These are phyloP conservation scores for Oncorhynchus keta DNA, from an alignment of 2,113 vertebrate species.

Conservation along the genomic window DNA sequence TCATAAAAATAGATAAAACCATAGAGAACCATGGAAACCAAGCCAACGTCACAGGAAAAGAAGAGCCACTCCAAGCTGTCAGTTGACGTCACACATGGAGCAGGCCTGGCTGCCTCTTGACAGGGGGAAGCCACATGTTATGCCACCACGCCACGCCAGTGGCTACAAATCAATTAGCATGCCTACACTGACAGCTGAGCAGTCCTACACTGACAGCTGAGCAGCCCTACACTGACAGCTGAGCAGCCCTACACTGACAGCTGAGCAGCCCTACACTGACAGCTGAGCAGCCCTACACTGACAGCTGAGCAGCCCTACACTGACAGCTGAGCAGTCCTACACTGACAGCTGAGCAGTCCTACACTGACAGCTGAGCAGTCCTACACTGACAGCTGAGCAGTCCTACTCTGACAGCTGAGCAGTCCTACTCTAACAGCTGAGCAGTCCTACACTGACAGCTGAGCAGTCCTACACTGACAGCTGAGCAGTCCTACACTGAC, in stretches of 20 bases:
- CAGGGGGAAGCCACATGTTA: slow-evolving; percentile 30
- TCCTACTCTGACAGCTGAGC: slow-evolving; percentile 42
- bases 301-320: slow-evolving; percentile 13
- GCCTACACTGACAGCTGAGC: slow-evolving; percentile 31
- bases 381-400: background rate
- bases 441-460: no score
- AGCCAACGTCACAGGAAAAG: slow-evolving; percentile 8
- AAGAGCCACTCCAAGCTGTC: background rate
- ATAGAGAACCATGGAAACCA: slow-evolving; percentile 24
- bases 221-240: slow-evolving; percentile 39
- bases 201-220: slow-evolving; percentile 35
- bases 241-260: slow-evolving; percentile 14
- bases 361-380: slow-evolving; percentile 43
- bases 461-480: slow-evolving; percentile 36
- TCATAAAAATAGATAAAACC: slow-evolving; percentile 24
- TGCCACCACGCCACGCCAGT: slow-evolving; percentile 36
- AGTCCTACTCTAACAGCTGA: background rate
- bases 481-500: slow-evolving; percentile 39
- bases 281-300: slow-evolving; percentile 29
- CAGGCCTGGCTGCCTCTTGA: background rate
- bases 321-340: slow-evolving; percentile 39
- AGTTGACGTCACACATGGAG: slow-evolving; percentile 6
- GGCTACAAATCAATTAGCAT: slow-evolving; percentile 31
- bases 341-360: slow-evolving; percentile 6
- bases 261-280: slow-evolving; percentile 31